These are phyloP conservation scores for Zoanthus sansibaricus DNA, from an alignment of 92 coral and sea anemone species.

Conservation along the genomic window DNA sequence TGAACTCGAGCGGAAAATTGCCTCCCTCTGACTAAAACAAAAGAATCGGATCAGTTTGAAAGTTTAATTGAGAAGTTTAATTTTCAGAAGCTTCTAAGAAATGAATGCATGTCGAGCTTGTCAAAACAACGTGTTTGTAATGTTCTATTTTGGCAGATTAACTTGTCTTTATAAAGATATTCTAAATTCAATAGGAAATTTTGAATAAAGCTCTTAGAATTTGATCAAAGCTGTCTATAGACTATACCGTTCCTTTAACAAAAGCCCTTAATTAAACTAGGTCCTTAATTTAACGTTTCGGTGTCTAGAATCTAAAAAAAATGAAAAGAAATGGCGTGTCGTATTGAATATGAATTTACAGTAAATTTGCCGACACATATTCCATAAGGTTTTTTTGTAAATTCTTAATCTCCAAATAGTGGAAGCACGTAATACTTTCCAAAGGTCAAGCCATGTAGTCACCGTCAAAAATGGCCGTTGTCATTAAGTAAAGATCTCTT, in stretches of 20 bases:
- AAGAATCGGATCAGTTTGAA: conserved; percentile 45
- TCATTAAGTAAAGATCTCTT: conserved; percentile 35
- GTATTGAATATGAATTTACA: conserved; percentile 29
- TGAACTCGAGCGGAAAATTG: conserved; percentile 46
- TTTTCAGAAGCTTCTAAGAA: conserved; percentile 49
- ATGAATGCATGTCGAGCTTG: conserved; percentile 41
- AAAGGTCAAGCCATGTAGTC: conserved; percentile 28
- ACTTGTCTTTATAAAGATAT: conserved; percentile 18
- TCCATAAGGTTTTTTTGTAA: conserved; percentile 1
- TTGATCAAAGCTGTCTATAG: not conserved
- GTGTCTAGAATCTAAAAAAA: conserved; percentile 34
- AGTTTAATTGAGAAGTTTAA: conserved; percentile 53
- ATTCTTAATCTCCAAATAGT: conserved; percentile 30
- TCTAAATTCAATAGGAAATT: not conserved
- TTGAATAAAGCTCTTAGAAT: conserved; percentile 22
- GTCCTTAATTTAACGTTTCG: conserved; percentile 37
- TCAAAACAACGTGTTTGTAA: conserved; percentile 47
- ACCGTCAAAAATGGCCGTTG: not conserved
- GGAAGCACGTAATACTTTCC: not conserved
- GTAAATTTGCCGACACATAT: conserved; percentile 43
- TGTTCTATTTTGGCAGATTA: conserved; percentile 34
- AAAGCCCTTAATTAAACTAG: conserved; percentile 36
- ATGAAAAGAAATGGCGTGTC: conserved; percentile 28
- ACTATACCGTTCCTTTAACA: conserved; percentile 2
- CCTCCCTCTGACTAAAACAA: conserved; percentile 48